Percentiles rank a stretch among this genome's conserved stretches.
Conservation (phyloP, 2,888 invertebrate species). For the Acanthosepion pharaonis region DNA sequence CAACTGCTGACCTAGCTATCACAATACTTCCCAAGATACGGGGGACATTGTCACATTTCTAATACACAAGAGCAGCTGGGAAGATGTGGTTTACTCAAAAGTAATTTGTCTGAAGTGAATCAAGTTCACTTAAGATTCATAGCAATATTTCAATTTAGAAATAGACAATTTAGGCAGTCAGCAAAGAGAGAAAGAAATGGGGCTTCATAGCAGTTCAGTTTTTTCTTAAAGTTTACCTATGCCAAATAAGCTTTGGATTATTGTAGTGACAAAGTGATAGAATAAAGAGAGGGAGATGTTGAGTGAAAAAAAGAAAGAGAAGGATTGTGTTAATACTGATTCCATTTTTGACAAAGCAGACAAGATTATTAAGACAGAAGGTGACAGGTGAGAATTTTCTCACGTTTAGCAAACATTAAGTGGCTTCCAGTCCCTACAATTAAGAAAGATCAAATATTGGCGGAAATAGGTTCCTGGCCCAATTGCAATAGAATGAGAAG, state of each 20-base stretch:
- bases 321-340: neutral
- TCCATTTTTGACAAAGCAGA: slow-evolving; percentile 38
- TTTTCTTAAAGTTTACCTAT: neutral
- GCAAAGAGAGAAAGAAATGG: neutral
- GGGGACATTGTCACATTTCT: neutral
- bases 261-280: neutral
- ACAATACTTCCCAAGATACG: neutral
- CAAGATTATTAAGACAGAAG: slow-evolving; percentile 35
- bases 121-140: neutral
- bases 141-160: neutral
- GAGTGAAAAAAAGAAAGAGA: neutral
- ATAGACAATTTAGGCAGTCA: neutral
- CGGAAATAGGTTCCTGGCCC: neutral
- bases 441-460: slow-evolving; percentile 42
- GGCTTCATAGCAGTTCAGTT: neutral
- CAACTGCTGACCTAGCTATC: neutral
- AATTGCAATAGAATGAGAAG: neutral
- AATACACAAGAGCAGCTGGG: slow-evolving; percentile 33
- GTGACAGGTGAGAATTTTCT: slow-evolving; percentile 44
- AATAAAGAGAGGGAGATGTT: neutral
- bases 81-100: neutral
- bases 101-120: neutral
- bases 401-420: slow-evolving; percentile 39
- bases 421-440: neutral
- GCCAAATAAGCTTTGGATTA: slow-evolving; percentile 39